Conservation (phyloP, 2,113 vertebrate species). For the Triplophysa dalaica region DNA sequence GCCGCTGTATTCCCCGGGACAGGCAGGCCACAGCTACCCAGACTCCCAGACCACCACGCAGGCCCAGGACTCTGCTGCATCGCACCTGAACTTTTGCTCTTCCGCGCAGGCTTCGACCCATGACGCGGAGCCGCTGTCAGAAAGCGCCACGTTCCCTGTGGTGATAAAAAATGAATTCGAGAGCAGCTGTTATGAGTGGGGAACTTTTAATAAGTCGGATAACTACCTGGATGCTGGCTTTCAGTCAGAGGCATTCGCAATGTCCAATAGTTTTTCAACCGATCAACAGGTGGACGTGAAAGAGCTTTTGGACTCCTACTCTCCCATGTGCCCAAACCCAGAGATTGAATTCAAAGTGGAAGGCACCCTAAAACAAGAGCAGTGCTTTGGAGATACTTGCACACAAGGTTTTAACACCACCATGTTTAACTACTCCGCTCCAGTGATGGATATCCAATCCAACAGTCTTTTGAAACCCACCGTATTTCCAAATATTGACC, state of each 20-base stretch:
- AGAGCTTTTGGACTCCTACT: conserved; percentile 78
- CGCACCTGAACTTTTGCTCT: conserved; percentile 72
- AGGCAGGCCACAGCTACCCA: conserved; percentile 71
- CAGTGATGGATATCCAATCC: conserved; percentile 70
- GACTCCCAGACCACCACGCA: conserved; percentile 70
- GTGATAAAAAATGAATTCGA: conserved; percentile 86
- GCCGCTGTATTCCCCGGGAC: conserved; percentile 70
- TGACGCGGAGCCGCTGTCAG: conserved; percentile 81
- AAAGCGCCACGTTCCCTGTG: conserved; percentile 81
- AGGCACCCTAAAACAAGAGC: conserved; percentile 76
- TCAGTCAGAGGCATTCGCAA: conserved; percentile 77
- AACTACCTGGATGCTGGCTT: conserved; percentile 75
- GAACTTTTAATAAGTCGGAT: conserved; percentile 76
- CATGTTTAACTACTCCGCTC: conserved; percentile 72
- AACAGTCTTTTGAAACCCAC: conserved; percentile 67
- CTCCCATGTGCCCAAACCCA: conserved; percentile 71
- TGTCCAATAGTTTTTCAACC: conserved; percentile 74
- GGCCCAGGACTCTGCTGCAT: conserved; percentile 67
- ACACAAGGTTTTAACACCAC: conserved; percentile 72
- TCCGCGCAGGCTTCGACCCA: conserved; percentile 75
- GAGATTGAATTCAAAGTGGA: conserved; percentile 79
- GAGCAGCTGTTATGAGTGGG: conserved; percentile 85
- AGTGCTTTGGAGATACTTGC: conserved; percentile 75
- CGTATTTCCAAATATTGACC: conserved; percentile 63
- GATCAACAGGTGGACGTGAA: conserved; percentile 80